A percentile compares a stretch with the other conserved stretches of the same genome.
Conservation (phyloP, 2,113 vertebrate genomes). For the Eurystomus gularis region DNA sequence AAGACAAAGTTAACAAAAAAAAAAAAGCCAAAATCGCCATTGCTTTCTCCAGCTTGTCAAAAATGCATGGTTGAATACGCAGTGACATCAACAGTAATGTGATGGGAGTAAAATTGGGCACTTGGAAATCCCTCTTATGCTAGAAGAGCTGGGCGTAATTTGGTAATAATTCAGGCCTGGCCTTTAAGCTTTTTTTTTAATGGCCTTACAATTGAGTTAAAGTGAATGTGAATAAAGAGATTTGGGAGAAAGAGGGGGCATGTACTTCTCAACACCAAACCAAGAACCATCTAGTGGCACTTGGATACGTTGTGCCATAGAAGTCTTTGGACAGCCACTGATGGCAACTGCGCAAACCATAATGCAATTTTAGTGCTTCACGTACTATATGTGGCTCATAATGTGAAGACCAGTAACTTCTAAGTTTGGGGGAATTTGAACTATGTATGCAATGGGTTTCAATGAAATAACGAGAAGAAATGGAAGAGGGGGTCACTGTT, state of each 20-base stretch:
- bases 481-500: background rate
- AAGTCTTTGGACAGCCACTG: conserved; percentile 46
- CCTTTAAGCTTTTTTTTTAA: conserved; percentile 51
- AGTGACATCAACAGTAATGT: conserved; percentile 41
- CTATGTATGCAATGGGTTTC: conserved; percentile 46
- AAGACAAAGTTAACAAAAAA: conserved; percentile 67
- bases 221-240: conserved; percentile 20
- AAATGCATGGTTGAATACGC: conserved; percentile 64
- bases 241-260: conserved; percentile 14
- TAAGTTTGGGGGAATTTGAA: conserved; percentile 1
- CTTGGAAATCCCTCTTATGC: conserved; percentile 21
- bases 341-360: conserved; percentile 5
- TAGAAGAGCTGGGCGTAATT: conserved; percentile 51
- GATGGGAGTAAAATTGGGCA: conserved; percentile 57
- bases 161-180: conserved; percentile 50
- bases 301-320: conserved; percentile 49
- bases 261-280: background rate
- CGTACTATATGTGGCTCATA: conserved; percentile 39
- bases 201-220: conserved; percentile 22
- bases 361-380: conserved; percentile 2
- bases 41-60: conserved; percentile 76
- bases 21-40: conserved; percentile 76
- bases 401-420: conserved; percentile 7
- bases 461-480: conserved; percentile 42
- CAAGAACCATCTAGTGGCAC: conserved; percentile 14